These are phyloP conservation scores for Cheilosia scutellata DNA, from an alignment of 2,888 invertebrate species.

Conservation along the genomic window DNA sequence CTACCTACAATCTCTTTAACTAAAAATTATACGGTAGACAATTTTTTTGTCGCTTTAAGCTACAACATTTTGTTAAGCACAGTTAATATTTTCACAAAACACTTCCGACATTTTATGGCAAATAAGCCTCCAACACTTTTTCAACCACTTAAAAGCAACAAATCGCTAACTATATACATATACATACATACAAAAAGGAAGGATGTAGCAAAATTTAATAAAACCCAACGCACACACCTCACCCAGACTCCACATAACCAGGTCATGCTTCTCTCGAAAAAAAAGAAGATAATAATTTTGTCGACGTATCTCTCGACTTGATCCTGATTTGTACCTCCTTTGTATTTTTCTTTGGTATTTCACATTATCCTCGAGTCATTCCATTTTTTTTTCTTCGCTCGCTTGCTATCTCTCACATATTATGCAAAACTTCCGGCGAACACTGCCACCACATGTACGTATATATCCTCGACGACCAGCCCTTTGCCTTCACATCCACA, in stretches of 20 bases:
- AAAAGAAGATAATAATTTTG: slow-evolving; percentile 48
- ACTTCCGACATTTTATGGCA: too few species aligned
- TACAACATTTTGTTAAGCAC: too few species aligned
- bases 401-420: slow-evolving; percentile 36
- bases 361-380: slow-evolving; percentile 41
- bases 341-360: slow-evolving; percentile 63
- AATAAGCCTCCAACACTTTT: too few species aligned
- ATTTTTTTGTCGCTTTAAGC: too few species aligned
- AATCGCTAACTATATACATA: too few species aligned
- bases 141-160: too few species aligned
- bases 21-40: too few species aligned
- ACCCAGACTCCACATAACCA: not conserved
- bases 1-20: too few species aligned
- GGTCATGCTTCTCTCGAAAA: slow-evolving; percentile 14
- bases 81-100: too few species aligned
- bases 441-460: slow-evolving; percentile 10
- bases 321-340: slow-evolving; percentile 73
- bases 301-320: slow-evolving; percentile 70
- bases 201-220: not conserved
- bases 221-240: not conserved
- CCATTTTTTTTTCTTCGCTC: slow-evolving; percentile 1
- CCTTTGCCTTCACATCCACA: slow-evolving; percentile 9
- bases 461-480: not conserved
- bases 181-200: too few species aligned
- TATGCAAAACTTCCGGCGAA: slow-evolving; percentile 59